Conservation (phyloP, 2,113 vertebrate genomes). For the Salvator merianae region DNA sequence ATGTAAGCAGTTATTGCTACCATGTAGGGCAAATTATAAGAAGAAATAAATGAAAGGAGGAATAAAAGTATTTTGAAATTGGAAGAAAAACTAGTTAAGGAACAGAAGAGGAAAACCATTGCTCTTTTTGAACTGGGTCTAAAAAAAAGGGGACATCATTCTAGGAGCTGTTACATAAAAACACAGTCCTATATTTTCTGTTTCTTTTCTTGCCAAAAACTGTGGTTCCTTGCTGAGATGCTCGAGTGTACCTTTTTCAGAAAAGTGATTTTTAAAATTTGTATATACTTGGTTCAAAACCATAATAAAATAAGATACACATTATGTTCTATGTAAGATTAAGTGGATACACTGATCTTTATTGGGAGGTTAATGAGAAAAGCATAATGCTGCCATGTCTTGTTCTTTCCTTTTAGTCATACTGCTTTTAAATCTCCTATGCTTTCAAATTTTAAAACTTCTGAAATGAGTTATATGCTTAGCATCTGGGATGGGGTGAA, state of each 20-base stretch:
- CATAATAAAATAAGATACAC: neutral
- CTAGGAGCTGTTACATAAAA: too few species aligned
- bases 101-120: too few species aligned
- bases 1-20: too few species aligned
- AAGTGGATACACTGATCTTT: neutral
- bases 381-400: neutral
- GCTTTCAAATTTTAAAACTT: neutral
- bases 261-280: neutral
- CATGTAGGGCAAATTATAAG: too few species aligned
- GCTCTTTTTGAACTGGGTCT: too few species aligned
- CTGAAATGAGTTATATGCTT: neutral
- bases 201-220: too few species aligned
- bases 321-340: neutral
- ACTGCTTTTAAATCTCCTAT: neutral
- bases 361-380: neutral
- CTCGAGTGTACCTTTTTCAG: neutral
- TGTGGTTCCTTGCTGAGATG: too few species aligned
- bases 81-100: too few species aligned
- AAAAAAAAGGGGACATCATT: too few species aligned
- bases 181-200: too few species aligned
- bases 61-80: too few species aligned
- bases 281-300: neutral
- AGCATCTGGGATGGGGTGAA: neutral
- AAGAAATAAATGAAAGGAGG: too few species aligned
- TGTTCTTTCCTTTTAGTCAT: neutral